A percentile compares a stretch with the other conserved stretches of the same genome.
phyloP scores from a whole-genome alignment of 1,140 invertebrate species.

The Teleogryllus occipitalis region DNA sequence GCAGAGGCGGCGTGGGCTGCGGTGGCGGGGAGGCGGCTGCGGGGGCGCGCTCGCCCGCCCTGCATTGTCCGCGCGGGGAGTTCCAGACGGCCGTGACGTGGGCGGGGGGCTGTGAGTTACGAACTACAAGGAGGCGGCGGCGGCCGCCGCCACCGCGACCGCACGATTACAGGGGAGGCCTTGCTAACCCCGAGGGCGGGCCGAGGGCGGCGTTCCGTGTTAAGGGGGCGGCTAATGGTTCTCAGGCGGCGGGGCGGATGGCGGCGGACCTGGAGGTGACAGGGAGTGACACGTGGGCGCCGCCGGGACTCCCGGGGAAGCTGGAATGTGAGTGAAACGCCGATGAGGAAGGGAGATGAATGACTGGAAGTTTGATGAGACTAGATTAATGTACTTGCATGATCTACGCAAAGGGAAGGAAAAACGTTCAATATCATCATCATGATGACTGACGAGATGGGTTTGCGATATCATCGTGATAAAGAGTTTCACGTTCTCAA shows the following conservation, averaged over 20 bases:
- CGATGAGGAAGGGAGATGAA: background rate
- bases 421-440: too few relatives aligned
- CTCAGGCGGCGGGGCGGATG: too few relatives aligned
- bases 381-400: too few relatives aligned
- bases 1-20: too few relatives aligned
- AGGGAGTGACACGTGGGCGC: background rate
- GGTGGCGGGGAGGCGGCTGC: too few relatives aligned
- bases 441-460: too few relatives aligned
- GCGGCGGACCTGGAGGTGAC: background rate
- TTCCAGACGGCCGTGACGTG: background rate
- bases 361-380: too few relatives aligned
- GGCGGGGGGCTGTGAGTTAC: background rate
- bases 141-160: background rate
- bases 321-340: background rate
- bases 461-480: too few relatives aligned
- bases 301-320: too few relatives aligned
- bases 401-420: too few relatives aligned
- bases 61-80: background rate
- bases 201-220: background rate
- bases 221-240: background rate
- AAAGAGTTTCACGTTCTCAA: too few relatives aligned
- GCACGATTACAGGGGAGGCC: background rate
- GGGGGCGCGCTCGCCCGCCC: too few relatives aligned
- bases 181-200: background rate
- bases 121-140: background rate